Conservation (phyloP, 2,797 vertebrate species). For the Pelochelys cantorii region DNA sequence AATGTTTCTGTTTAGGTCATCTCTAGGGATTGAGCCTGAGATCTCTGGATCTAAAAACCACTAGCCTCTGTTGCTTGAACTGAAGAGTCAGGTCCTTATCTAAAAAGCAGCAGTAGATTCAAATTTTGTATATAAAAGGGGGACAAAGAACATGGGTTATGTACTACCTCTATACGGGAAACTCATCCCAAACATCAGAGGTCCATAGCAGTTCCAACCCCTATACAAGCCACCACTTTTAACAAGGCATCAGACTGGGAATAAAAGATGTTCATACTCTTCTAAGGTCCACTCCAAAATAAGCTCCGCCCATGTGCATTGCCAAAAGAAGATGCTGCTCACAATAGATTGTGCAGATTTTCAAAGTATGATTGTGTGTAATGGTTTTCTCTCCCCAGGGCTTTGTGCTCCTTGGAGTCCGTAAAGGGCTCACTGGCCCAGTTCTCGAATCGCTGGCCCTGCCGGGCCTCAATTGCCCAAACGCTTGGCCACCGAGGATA, state of each 20-base stretch:
- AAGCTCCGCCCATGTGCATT: background rate
- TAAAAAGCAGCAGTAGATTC: background rate
- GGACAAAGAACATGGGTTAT: background rate
- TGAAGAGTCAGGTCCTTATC: background rate
- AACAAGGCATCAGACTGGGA: background rate
- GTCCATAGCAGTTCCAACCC: background rate
- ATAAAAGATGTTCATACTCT: background rate
- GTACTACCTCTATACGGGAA: background rate
- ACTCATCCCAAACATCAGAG: background rate
- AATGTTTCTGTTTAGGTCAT: background rate
- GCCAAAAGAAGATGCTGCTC: background rate
- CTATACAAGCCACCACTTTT: background rate
- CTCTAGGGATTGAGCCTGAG: background rate
- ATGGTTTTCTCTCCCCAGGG: constrained; percentile 60
- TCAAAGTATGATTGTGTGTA: constrained; percentile 49
- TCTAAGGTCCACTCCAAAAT: background rate
- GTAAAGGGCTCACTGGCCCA: too few relatives aligned
- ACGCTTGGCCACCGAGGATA: too few relatives aligned
- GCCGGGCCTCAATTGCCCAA: too few relatives aligned
- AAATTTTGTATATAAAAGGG: background rate
- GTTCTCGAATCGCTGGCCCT: too few relatives aligned
- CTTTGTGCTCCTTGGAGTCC: constrained; percentile 65
- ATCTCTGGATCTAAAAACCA: background rate
- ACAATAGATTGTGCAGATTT: constrained; percentile 5
- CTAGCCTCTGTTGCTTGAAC: background rate